phyloP scores from a whole-genome alignment of 2,888 invertebrate genomes.

The Melanargia galathea region DNA sequence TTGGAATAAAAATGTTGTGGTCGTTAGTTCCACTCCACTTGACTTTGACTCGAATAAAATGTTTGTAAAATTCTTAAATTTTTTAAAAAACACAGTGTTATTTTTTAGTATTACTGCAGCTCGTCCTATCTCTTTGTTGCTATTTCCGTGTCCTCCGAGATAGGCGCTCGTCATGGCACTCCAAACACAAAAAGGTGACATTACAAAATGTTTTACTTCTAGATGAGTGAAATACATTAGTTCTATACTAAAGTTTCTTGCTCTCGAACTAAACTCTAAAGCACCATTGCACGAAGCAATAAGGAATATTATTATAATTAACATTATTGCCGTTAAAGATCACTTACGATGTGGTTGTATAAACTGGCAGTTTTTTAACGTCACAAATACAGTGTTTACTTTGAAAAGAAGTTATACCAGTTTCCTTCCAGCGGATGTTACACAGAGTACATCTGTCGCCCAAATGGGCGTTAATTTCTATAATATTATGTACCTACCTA shows the following conservation, averaged over 20 bases:
- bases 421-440: neutral
- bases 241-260: conserved; percentile 71
- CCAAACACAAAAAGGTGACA: conserved; percentile 77
- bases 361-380: neutral
- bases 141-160: neutral
- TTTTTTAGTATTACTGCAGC: conserved; percentile 64
- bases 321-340: conserved; percentile 21
- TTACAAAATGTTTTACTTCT: conserved; percentile 61
- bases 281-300: conserved; percentile 43
- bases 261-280: conserved; percentile 64
- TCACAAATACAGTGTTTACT: neutral
- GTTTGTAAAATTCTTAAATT: conserved; percentile 57
- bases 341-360: neutral
- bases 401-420: neutral
- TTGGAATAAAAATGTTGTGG: conserved; percentile 68
- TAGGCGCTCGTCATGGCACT: conserved; percentile 61
- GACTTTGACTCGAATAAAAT: conserved; percentile 57
- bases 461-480: neutral
- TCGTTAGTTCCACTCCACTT: conserved; percentile 59
- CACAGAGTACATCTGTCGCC: too few relatives aligned
- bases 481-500: neutral
- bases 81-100: conserved; percentile 49
- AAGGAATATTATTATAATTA: conserved; percentile 20
- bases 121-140: conserved; percentile 55
- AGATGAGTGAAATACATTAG: conserved; percentile 61